Evolutionary conservation across 35 echinoderm and acorn worm species (phyloP), one percentile per base, ranked within the genome.

Genomic region (Holothuria glaberrima): DNA sequence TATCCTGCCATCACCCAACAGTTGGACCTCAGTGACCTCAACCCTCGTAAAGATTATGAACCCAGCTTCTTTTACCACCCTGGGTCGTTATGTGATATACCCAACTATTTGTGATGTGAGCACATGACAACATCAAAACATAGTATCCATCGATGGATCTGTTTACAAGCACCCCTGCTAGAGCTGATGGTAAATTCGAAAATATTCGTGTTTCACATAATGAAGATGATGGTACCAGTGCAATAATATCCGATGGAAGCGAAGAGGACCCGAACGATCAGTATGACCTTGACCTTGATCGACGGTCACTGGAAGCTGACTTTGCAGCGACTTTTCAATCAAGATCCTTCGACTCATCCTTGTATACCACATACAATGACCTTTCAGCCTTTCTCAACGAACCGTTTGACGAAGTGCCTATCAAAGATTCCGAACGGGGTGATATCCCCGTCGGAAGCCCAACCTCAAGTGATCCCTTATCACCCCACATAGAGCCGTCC

Each of bases 321-420:
- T 88, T 94, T 31, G 84, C 93, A 19, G 81, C 83, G 54, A 88
- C 70, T 28, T 91, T 94, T 25, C 93, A 94, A 30, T 84, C 91
- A 14, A 91, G 88, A 89, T 90, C 90, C 66, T 25, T 90, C 12
- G 94, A 93, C 33, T 88, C 88, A 13, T 92, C 94, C 0, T 75
- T 92, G 59, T 96, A 96, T 60, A 92, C 88, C 16, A 96, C 94
- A 24, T 96, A 93, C 83, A 75, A 74, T 61, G 94, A 96, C 75
- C 60, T 96, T 17, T 96, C 94, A 3, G 70, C 87, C 18, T 72
- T 96, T 67, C 34, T 76, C 61, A 31, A 13, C 45, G 63, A 65
- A 45, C 48, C 44, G 9, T 48, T 72, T 73, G 86, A 89, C 76
- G 74, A 89, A 22, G 29, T 48, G 36, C 32, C 79, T 30, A 27